A percentile compares a stretch with the other conserved stretches of the same genome.
These are phyloP conservation scores for Empis stercorea DNA, from an alignment of 2,888 invertebrate genomes.

Conservation along the genomic window DNA sequence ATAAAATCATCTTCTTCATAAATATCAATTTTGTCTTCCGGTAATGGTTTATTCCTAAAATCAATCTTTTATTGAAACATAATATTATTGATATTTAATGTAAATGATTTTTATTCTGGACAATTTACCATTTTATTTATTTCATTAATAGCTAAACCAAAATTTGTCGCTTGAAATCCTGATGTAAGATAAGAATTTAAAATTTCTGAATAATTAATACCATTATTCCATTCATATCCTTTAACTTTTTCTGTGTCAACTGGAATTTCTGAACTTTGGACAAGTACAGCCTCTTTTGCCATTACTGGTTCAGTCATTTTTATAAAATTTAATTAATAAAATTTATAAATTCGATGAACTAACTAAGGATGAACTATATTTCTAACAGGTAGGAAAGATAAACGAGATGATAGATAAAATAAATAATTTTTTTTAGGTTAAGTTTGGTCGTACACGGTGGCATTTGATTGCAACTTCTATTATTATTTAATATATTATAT, in stretches of 20 bases:
- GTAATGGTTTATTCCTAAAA: constrained; percentile 54
- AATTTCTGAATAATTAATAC: constrained; percentile 73
- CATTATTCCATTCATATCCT: constrained; percentile 90
- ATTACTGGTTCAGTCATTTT: constrained; percentile 35
- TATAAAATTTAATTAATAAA: too few species aligned
- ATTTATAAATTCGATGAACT: too few species aligned
- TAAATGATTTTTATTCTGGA: neutral
- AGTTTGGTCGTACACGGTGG: too few species aligned
- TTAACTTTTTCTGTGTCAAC: constrained; percentile 52
- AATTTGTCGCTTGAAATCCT: constrained; percentile 97
- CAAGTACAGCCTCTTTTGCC: constrained; percentile 58
- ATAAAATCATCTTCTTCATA: constrained; percentile 72
- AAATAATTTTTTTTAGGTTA: too few species aligned
- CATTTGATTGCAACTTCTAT: too few species aligned
- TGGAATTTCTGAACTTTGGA: constrained; percentile 53
- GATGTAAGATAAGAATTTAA: constrained; percentile 64
- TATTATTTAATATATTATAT: too few species aligned
- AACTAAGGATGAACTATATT: too few species aligned
- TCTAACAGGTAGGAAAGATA: too few species aligned
- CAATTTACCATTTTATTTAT: constrained; percentile 72
- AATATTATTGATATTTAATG: neutral
- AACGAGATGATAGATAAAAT: too few species aligned
- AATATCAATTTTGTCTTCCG: constrained; percentile 49
- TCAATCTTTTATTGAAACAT: constrained; percentile 40
- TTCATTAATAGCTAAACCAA: constrained; percentile 81